Evolutionary conservation across 2,113 vertebrate species (phyloP).

Genomic region (Pangasianodon hypophthalmus): DNA sequence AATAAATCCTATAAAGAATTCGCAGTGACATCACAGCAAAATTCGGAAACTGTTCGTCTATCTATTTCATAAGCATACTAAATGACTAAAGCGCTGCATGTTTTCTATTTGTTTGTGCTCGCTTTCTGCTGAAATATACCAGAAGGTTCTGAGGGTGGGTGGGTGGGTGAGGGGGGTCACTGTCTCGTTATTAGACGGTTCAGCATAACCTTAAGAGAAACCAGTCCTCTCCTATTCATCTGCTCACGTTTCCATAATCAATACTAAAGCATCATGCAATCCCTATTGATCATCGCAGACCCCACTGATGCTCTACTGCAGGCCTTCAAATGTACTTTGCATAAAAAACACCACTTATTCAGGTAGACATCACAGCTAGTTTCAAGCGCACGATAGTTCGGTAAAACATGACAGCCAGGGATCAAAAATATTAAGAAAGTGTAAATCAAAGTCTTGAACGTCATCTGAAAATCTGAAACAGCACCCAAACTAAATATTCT

Average conservation of each 20-base stretch:
- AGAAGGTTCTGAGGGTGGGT: background rate
- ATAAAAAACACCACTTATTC: conserved; percentile 40
- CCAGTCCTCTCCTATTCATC: conserved; percentile 70
- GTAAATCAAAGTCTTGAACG: conserved; percentile 51
- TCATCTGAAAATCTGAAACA: conserved; percentile 45
- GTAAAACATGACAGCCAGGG: conserved; percentile 33
- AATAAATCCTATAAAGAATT: conserved; percentile 10
- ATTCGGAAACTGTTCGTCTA: background rate
- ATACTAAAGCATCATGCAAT: conserved; percentile 78
- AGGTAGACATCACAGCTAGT: conserved; percentile 28
- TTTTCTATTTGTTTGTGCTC: background rate
- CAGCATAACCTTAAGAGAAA: conserved; percentile 64
- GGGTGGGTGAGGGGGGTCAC: background rate
- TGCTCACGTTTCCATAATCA: conserved; percentile 77
- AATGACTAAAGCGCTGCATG: background rate
- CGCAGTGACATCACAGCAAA: background rate
- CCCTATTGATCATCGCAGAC: conserved; percentile 77
- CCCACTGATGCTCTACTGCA: conserved; percentile 68
- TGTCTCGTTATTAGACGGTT: background rate
- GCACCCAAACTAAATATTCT: background rate
- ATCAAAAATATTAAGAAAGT: conserved; percentile 43
- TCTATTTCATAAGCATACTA: background rate
- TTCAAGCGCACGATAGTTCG: conserved; percentile 16
- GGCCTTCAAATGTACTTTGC: conserved; percentile 63
- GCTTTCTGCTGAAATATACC: background rate